phyloP scores from a whole-genome alignment of 1,140 invertebrate genomes.

The Wiebesia pumilae region DNA sequence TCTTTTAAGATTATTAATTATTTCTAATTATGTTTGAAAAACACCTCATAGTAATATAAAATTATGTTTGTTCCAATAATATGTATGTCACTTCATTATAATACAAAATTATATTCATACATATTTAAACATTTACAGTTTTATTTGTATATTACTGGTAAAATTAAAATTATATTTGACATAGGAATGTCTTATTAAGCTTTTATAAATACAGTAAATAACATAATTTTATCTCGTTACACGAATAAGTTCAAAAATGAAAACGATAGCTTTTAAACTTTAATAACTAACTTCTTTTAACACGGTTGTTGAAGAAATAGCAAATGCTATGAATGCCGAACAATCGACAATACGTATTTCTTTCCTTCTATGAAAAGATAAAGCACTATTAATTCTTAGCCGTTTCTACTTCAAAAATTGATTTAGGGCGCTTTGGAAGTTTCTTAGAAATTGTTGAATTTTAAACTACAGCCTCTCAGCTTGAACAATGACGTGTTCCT shows the following conservation, averaged over 20 bases:
- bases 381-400: slow-evolving; percentile 8
- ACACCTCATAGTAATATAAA: slow-evolving; percentile 6
- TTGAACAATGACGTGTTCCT: slow-evolving; percentile 86
- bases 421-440: slow-evolving; percentile 23
- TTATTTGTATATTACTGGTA: not conserved
- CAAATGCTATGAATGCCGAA: slow-evolving; percentile 56
- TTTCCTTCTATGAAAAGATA: slow-evolving; percentile 56
- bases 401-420: slow-evolving; percentile 28
- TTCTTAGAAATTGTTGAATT: slow-evolving; percentile 40
- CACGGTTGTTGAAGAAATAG: not conserved
- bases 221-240: not conserved
- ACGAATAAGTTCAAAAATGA: not conserved
- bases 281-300: not conserved
- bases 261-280: not conserved
- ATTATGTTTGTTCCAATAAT: not conserved
- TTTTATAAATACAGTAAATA: not conserved
- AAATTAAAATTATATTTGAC: slow-evolving; percentile 5
- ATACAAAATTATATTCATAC: not conserved
- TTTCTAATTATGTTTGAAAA: not conserved
- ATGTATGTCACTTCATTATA: not conserved
- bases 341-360: slow-evolving; percentile 66
- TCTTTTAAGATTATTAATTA: not conserved
- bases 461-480: slow-evolving; percentile 77
- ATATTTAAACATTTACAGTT: slow-evolving; percentile 14
- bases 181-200: not conserved